Percentiles rank a stretch among this genome's conserved stretches.
These are phyloP conservation scores for Caenorhabditis sp. DNA, from an alignment of 2,888 invertebrate genomes.

Conservation along the genomic window DNA sequence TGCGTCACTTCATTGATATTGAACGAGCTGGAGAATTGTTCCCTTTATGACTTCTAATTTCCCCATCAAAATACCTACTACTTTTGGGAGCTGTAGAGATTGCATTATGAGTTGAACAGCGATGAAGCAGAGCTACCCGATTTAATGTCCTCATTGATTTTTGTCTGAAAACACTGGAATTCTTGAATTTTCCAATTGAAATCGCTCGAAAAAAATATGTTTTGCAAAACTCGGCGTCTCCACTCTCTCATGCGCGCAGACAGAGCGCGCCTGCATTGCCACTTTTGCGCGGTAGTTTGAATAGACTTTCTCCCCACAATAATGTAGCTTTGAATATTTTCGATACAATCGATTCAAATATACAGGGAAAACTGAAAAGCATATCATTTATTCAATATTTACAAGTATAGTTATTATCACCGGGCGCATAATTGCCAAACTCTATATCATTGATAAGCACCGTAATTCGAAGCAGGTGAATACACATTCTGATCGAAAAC, in stretches of 20 bases:
- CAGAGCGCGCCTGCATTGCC: not conserved
- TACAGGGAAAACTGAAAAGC: not conserved
- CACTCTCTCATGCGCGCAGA: conserved; percentile 2
- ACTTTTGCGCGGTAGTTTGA: not conserved
- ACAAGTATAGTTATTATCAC: conserved; percentile 23
- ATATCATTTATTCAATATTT: conserved; percentile 45
- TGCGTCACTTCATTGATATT: conserved; percentile 70
- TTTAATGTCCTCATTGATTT: conserved; percentile 48
- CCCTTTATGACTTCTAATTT: not conserved
- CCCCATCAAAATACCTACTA: conserved; percentile 43
- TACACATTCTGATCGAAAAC: conserved; percentile 63
- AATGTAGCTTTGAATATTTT: too few species aligned
- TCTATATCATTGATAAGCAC: conserved; percentile 40
- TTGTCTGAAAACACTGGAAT: not conserved
- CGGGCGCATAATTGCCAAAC: not conserved
- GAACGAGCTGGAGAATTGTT: conserved; percentile 65
- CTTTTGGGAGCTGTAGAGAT: conserved; percentile 32
- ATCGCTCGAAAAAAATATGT: not conserved
- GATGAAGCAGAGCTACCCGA: conserved; percentile 33
- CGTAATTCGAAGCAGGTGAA: conserved; percentile 48
- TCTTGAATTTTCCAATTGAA: not conserved
- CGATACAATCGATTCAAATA: not conserved
- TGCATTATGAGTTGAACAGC: not conserved
- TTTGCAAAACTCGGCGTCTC: not conserved
- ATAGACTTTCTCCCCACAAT: too few species aligned